Evolutionary conservation across 2,888 invertebrate species (phyloP).

Genomic region (Drosophila helvetica): DNA sequence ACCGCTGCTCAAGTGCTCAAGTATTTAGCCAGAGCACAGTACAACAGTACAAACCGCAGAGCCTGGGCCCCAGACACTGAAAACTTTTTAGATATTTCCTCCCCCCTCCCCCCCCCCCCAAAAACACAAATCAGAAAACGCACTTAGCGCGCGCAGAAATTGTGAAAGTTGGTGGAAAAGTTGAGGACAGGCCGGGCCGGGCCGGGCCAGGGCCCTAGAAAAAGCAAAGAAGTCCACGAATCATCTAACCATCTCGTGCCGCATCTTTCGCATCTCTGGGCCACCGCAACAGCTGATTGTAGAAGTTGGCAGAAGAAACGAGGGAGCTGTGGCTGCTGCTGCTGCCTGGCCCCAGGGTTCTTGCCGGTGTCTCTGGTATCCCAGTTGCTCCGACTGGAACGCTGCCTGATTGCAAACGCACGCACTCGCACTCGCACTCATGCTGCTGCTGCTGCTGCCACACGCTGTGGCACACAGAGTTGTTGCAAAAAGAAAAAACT

Average conservation of each 20-base stretch:
- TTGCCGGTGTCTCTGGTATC: slow-evolving; percentile 24
- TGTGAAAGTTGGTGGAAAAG: slow-evolving; percentile 70
- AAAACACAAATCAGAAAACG: slow-evolving; percentile 70
- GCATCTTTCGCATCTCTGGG: slow-evolving; percentile 13
- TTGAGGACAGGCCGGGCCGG: slow-evolving; percentile 42
- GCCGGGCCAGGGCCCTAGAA: slow-evolving; percentile 30
- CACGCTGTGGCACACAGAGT: slow-evolving; percentile 62
- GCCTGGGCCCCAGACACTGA: slow-evolving; percentile 14
- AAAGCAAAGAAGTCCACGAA: slow-evolving; percentile 13
- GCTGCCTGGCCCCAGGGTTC: slow-evolving; percentile 44
- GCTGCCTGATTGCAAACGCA: slow-evolving; percentile 61
- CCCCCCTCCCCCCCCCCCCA: slow-evolving; percentile 18
- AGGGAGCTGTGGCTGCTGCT: slow-evolving; percentile 34
- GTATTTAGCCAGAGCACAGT: slow-evolving; percentile 20
- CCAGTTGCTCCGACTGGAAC: slow-evolving; percentile 28
- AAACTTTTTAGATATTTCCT: slow-evolving; percentile 17
- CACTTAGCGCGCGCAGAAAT: slow-evolving; percentile 62
- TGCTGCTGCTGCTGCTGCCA: slow-evolving; percentile 36
- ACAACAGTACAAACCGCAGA: background rate
- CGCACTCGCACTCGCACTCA: slow-evolving; percentile 70
- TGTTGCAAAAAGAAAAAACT: slow-evolving; percentile 57
- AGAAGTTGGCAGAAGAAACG: slow-evolving; percentile 56
- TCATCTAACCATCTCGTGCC: slow-evolving; percentile 22
- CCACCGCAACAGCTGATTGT: slow-evolving; percentile 30
- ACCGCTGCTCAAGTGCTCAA: slow-evolving; percentile 16